These are phyloP conservation scores for Theristicus caerulescens DNA, from an alignment of 2,113 vertebrate species.

Conservation along the genomic window DNA sequence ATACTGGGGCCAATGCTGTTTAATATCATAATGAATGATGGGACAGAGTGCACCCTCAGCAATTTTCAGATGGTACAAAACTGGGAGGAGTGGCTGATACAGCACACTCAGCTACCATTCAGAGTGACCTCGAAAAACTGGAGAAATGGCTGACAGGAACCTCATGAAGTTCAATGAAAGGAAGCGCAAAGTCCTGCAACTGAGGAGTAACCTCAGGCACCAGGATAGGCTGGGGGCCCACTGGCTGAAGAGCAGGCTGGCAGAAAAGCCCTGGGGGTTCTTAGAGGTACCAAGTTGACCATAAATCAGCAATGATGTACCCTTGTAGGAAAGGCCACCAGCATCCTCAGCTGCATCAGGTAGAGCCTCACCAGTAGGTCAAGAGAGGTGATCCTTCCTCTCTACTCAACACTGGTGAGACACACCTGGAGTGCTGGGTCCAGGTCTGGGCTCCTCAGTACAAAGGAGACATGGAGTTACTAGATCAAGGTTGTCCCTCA, in stretches of 20 bases:
- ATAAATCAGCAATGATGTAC: not conserved
- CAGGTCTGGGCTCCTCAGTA: not conserved
- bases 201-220: not conserved
- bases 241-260: not conserved
- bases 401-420: not conserved
- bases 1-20: not conserved
- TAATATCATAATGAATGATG: not conserved
- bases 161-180: not conserved
- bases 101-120: not conserved
- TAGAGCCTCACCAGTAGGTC: not conserved
- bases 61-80: not conserved
- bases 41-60: not conserved
- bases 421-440: not conserved
- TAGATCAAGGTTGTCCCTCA: not conserved
- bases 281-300: rapidly evolving
- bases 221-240: not conserved
- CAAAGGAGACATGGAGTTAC: not conserved
- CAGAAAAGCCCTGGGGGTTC: not conserved
- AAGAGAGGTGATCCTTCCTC: not conserved
- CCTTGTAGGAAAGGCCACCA: not conserved
- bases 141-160: not conserved
- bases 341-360: not conserved
- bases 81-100: not conserved
- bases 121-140: not conserved
- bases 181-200: not conserved